These are phyloP conservation scores for Bombylius discolor DNA, from an alignment of 2,888 invertebrate genomes.

Conservation along the genomic window DNA sequence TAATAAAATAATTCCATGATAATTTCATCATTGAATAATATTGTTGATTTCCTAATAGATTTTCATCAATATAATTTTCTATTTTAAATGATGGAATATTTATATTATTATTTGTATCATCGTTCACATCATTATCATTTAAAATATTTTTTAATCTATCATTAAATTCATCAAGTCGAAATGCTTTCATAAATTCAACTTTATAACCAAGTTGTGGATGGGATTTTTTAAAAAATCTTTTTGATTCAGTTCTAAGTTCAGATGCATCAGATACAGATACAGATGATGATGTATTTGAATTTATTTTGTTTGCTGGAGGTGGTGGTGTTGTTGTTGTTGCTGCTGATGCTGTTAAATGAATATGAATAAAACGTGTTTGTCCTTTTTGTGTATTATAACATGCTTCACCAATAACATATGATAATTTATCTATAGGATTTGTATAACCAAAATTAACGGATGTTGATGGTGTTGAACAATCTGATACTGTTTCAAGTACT, in stretches of 20 bases:
- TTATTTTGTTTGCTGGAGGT: neutral
- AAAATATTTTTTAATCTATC: conserved; percentile 16
- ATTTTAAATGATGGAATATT: conserved; percentile 17
- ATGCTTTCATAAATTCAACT: conserved; percentile 21
- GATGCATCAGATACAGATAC: neutral
- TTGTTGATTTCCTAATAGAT: conserved; percentile 20
- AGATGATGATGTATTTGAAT: neutral
- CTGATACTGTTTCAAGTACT: conserved; percentile 16
- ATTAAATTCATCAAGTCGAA: conserved; percentile 21
- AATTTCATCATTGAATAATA: conserved; percentile 20
- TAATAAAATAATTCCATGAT: conserved; percentile 23
- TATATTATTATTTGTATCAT: too few relatives aligned
- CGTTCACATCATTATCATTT: conserved; percentile 5
- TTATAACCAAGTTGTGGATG: conserved; percentile 22
- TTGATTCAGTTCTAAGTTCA: conserved; percentile 11
- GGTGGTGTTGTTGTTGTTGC: conserved; percentile 3
- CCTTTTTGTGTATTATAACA: conserved; percentile 21
- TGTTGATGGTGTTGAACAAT: conserved; percentile 17
- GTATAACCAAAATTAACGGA: conserved; percentile 21
- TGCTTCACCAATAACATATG: conserved; percentile 22
- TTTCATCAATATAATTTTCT: conserved; percentile 17
- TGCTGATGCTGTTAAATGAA: neutral
- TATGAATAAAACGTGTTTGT: conserved; percentile 21
- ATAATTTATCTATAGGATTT: conserved; percentile 19
- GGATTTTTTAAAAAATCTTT: conserved; percentile 16